Conservation (phyloP, 2,888 invertebrate genomes). For the Lysandra bellargus region DNA sequence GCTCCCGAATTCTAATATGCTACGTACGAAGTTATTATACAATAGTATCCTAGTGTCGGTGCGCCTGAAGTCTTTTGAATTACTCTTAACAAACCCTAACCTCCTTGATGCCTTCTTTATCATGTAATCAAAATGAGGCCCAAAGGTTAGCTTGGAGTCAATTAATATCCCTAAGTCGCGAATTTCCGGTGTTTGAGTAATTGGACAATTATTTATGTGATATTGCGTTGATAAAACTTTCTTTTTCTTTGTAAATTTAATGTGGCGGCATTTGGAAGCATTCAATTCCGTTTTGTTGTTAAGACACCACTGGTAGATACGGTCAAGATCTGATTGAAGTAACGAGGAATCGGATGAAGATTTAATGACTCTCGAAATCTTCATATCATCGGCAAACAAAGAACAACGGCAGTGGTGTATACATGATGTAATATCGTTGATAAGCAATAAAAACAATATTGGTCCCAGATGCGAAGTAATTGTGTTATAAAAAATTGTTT, state of each 20-base stretch:
- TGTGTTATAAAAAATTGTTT: too few relatives aligned
- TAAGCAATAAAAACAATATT: conserved; percentile 26
- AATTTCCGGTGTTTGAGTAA: too few relatives aligned
- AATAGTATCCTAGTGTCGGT: too few relatives aligned
- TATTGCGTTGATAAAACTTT: too few relatives aligned
- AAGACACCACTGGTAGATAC: not conserved
- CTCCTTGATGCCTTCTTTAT: too few relatives aligned
- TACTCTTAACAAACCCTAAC: too few relatives aligned
- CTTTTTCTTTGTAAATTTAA: not conserved
- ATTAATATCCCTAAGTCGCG: too few relatives aligned
- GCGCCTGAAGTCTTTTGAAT: too few relatives aligned
- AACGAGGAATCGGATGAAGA: not conserved
- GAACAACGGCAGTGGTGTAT: not conserved
- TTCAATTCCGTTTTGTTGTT: not conserved
- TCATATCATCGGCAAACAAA: conserved; percentile 24
- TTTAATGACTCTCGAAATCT: not conserved
- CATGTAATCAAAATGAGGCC: too few relatives aligned
- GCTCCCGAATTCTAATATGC: not conserved
- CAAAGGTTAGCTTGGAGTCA: too few relatives aligned
- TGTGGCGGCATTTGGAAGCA: not conserved
- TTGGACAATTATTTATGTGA: too few relatives aligned
- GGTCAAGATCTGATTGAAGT: not conserved
- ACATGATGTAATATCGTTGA: conserved; percentile 26
- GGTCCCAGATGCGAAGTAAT: conserved; percentile 30
- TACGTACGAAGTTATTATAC: not conserved